Evolutionary conservation across 2,888 invertebrate genomes (phyloP), one percentile per base, ranked within the genome.

Genomic region (Drosophila borealis): DNA sequence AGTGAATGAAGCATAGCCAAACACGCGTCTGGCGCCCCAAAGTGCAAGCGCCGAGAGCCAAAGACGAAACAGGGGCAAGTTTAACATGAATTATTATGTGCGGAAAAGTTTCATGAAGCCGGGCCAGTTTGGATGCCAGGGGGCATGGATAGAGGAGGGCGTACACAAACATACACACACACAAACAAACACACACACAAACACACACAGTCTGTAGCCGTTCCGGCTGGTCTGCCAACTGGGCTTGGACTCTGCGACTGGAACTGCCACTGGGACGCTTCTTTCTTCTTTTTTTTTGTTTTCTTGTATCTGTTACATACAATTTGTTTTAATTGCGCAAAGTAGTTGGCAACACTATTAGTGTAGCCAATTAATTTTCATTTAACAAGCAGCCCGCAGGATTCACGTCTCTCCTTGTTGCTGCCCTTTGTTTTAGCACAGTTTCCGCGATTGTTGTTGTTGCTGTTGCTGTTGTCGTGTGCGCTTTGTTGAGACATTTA

Each of bases 291-390:
- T 14, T 33, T 50, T 56, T 55, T 51, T 67, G 42, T 69, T 60
- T 53, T 25, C 63, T 69, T 83, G 76, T 88, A 81, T 88, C 79
- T 89, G 78, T 77, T 78, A 77, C 86, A 77, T 78, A 81, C 88
- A 88, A 88, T 88, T 90, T 89, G 81, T 88, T 90, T 90, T 90
- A 88, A 88, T 90, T 88, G 89, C 83, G 65, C 81, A 86, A 80
- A 83, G 80, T 77, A 87, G 86, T 88, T 89, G 79, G 88, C 74
- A 83, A 78, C 78, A 73, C 75, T 84, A 78, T 74, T 78, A 76
- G 72, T 74, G 79, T 80, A 70, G 72, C 78, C 88, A 89, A 89
- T 89, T 89, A 81, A 89, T 89, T 88, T 85, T 87, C 88, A 89
- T 88, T 77, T 79, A 80, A 80, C 75, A 63, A 71, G 74, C 68